A percentile compares a stretch with the other conserved stretches of the same genome.
Conservation (phyloP, 2,888 invertebrate species). For the Ectobius pallidus region DNA sequence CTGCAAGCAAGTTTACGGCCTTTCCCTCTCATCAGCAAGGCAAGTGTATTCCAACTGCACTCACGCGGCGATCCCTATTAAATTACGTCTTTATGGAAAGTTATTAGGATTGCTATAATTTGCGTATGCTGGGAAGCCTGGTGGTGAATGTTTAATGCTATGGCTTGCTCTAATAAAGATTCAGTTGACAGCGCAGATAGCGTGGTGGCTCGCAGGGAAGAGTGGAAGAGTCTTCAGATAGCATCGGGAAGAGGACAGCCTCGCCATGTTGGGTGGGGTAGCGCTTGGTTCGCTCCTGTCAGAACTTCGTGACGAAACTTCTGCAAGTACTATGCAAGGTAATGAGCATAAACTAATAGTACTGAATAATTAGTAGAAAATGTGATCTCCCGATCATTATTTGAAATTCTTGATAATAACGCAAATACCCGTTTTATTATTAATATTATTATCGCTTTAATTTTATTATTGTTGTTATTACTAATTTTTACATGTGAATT, state of each 20-base stretch:
- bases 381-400: no score
- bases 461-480: no score
- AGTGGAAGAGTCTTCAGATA: background rate
- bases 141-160: constrained; percentile 17
- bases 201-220: background rate
- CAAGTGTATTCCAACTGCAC: background rate
- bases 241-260: background rate
- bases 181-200: constrained; percentile 5
- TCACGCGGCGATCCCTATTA: background rate
- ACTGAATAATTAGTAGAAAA: background rate
- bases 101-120: constrained; percentile 32
- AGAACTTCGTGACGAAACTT: background rate
- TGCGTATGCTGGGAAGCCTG: constrained; percentile 31
- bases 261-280: constrained; percentile 20
- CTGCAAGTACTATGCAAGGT: background rate
- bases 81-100: constrained; percentile 21
- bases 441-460: no score
- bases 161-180: constrained; percentile 22
- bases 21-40: background rate
- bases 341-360: constrained; percentile 27
- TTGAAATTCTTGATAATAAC: no score
- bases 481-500: no score
- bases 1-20: background rate
- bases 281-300: background rate
- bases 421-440: no score